A percentile compares a stretch with the other conserved stretches of the same genome.
Conservation (phyloP, 2,888 invertebrate species). For the Alitta virens region DNA sequence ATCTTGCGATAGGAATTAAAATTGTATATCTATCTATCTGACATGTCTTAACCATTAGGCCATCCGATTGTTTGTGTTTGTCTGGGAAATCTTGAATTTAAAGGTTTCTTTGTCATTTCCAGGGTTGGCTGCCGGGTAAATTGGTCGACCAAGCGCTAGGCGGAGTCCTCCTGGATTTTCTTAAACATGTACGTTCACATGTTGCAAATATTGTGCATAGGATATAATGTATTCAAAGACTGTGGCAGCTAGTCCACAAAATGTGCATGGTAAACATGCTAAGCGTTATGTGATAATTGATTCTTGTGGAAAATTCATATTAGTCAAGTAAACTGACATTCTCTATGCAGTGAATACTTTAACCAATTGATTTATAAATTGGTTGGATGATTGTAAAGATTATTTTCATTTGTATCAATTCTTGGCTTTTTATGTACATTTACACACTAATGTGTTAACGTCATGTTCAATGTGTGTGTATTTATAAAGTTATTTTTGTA, state of each 20-base stretch:
- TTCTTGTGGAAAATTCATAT: too few species aligned
- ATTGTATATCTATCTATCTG: too few species aligned
- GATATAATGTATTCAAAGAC: neutral
- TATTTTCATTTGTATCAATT: too few species aligned
- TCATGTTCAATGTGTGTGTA: too few species aligned
- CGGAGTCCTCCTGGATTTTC: conserved; percentile 19
- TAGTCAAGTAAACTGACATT: too few species aligned
- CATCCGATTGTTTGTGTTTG: neutral
- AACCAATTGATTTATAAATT: too few species aligned
- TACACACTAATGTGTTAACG: too few species aligned
- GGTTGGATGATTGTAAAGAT: too few species aligned
- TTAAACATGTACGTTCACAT: conserved; percentile 13
- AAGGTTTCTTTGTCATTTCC: neutral
- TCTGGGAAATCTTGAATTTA: neutral
- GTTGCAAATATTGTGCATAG: conserved; percentile 1
- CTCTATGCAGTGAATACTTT: too few species aligned
- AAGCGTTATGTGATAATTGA: too few species aligned
- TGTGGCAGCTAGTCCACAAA: neutral
- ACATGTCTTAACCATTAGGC: neutral
- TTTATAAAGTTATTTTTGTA: too few species aligned
- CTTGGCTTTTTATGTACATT: too few species aligned
- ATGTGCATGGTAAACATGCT: neutral
- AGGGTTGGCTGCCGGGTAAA: conserved; percentile 30
- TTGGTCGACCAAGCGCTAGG: conserved; percentile 26
- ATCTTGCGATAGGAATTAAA: neutral